Conservation (phyloP, 2,113 vertebrate species). For the Rhodinocichla rosea region DNA sequence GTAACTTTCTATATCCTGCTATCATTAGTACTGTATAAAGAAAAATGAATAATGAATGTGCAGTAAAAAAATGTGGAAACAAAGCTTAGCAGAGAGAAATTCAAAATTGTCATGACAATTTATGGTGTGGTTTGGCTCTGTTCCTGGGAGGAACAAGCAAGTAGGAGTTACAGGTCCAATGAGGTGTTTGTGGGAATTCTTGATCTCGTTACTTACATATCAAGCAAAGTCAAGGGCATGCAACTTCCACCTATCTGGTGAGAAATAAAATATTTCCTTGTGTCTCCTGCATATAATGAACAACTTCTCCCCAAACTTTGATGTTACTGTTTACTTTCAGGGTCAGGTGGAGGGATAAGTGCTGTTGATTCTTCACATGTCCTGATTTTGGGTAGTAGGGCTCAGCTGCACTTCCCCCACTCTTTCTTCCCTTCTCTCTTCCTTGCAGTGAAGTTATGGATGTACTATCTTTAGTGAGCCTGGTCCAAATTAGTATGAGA, state of each 20-base stretch:
- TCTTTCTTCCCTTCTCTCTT: background rate
- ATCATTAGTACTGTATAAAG: background rate
- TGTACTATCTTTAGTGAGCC: background rate
- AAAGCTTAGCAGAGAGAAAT: background rate
- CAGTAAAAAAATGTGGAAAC: background rate
- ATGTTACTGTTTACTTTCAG: background rate
- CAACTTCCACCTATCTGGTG: background rate
- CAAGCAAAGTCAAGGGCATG: background rate
- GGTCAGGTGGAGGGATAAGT: background rate
- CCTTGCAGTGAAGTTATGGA: background rate
- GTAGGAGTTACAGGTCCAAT: background rate
- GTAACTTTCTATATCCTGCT: background rate
- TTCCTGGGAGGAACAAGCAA: background rate
- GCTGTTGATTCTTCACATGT: background rate
- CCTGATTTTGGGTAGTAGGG: background rate
- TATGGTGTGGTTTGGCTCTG: background rate
- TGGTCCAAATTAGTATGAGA: background rate
- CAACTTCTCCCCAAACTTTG: background rate
- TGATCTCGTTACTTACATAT: background rate
- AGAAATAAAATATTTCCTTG: background rate
- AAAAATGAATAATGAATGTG: background rate
- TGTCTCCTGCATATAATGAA: background rate
- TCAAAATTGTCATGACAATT: background rate
- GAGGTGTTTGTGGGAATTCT: background rate
- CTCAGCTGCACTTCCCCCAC: fast-evolving